Evolutionary conservation across 1,140 invertebrate species (phyloP).

Genomic region (Trichoplusia ni): DNA sequence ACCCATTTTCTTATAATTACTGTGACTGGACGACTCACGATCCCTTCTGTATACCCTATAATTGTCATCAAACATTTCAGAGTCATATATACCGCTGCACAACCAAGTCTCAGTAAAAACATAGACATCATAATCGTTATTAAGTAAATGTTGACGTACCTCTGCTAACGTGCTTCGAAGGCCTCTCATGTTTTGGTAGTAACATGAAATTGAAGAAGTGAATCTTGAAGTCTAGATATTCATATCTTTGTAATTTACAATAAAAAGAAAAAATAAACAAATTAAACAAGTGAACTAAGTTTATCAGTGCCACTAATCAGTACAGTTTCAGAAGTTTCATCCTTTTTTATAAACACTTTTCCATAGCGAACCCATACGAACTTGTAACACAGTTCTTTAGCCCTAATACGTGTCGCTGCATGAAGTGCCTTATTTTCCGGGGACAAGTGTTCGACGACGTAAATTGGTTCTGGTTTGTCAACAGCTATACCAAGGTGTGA

Average conservation of each 20-base stretch:
- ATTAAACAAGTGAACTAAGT: too few relatives aligned
- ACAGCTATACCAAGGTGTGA: background rate
- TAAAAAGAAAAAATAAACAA: too few relatives aligned
- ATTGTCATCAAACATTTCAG: too few relatives aligned
- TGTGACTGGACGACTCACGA: background rate
- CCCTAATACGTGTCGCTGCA: constrained; percentile 22
- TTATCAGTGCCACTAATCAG: too few relatives aligned
- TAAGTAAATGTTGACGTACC: too few relatives aligned
- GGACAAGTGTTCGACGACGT: constrained; percentile 31
- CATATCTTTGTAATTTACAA: too few relatives aligned
- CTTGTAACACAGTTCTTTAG: constrained; percentile 24
- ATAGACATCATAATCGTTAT: too few relatives aligned
- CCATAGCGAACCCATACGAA: constrained; percentile 37
- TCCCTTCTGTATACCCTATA: constrained; percentile 40
- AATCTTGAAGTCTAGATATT: too few relatives aligned
- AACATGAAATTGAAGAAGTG: too few relatives aligned
- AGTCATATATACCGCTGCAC: background rate
- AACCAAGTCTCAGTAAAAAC: too few relatives aligned
- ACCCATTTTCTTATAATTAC: constrained; percentile 15
- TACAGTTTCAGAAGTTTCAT: background rate
- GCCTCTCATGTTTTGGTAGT: constrained; percentile 25
- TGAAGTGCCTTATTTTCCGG: constrained; percentile 30
- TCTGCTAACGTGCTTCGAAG: background rate
- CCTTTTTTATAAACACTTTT: constrained; percentile 29
- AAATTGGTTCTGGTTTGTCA: constrained; percentile 15